These are phyloP conservation scores for Galagoides demidoff DNA, from an alignment of 2,797 vertebrate genomes.

Conservation along the genomic window DNA sequence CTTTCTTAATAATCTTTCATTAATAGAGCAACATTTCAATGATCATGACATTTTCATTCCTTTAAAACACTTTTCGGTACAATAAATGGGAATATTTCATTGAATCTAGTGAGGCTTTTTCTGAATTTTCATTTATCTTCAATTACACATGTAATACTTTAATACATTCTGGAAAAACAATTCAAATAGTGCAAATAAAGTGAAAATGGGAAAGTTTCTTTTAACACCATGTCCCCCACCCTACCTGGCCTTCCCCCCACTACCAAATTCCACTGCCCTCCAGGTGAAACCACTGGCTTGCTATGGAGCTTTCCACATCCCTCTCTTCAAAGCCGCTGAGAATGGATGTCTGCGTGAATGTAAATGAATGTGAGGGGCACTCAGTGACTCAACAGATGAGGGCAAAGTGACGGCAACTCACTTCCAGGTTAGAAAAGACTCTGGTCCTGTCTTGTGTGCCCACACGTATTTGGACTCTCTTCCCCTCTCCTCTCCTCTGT, in stretches of 20 bases:
- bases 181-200: background rate
- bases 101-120: background rate
- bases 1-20: background rate
- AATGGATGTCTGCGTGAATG: background rate
- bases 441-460: background rate
- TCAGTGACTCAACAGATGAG: background rate
- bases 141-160: background rate
- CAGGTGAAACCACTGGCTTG: background rate
- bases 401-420: too few species aligned
- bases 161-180: background rate
- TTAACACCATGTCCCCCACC: background rate
- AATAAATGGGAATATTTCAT: background rate
- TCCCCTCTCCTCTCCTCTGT: background rate
- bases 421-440: background rate
- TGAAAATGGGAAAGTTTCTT: background rate
- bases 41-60: background rate
- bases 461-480: too few species aligned
- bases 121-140: conserved; percentile 3
- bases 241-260: background rate
- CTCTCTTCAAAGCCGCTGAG: background rate
- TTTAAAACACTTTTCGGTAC: background rate
- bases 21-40: background rate
- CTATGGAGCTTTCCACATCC: background rate
- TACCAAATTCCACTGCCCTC: background rate
- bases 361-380: background rate